Conservation (phyloP, 2,113 vertebrate genomes). For the Hipposideros armiger region DNA sequence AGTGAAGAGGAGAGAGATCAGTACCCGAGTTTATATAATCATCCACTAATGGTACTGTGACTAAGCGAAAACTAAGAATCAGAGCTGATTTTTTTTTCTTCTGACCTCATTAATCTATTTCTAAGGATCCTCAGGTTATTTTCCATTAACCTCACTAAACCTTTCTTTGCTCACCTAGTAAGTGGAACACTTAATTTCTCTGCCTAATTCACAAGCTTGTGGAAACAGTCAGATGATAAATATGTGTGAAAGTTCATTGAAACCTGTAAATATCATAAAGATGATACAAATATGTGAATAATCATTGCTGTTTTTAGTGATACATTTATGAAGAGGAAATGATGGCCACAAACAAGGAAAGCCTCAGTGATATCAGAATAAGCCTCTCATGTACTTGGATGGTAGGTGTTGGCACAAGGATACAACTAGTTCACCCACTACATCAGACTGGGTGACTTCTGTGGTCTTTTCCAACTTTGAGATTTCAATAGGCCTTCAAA, state of each 20-base stretch:
- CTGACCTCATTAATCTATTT: constrained; percentile 36
- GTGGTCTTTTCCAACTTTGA: background rate
- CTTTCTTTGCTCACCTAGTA: constrained; percentile 41
- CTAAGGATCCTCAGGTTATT: constrained; percentile 32
- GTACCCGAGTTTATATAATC: constrained; percentile 7
- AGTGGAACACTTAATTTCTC: constrained; percentile 18
- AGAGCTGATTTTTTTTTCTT: constrained; percentile 34
- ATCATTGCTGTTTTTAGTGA: background rate
- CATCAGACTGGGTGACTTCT: background rate
- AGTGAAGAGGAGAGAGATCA: background rate
- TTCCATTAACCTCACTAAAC: constrained; percentile 21
- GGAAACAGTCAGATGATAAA: constrained; percentile 23
- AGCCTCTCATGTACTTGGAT: background rate
- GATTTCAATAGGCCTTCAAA: background rate
- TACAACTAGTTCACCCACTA: background rate
- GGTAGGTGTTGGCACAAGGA: background rate
- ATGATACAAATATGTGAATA: background rate
- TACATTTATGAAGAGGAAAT: background rate
- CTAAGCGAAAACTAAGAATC: constrained; percentile 1
- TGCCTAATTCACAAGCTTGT: background rate
- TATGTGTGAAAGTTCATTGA: background rate
- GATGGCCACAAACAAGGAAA: background rate
- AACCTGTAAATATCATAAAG: background rate
- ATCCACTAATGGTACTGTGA: background rate
- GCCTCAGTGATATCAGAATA: background rate